Base-by-base conservation (phyloP, 2,113 vertebrate species). In the Hyla sarda region DNA sequence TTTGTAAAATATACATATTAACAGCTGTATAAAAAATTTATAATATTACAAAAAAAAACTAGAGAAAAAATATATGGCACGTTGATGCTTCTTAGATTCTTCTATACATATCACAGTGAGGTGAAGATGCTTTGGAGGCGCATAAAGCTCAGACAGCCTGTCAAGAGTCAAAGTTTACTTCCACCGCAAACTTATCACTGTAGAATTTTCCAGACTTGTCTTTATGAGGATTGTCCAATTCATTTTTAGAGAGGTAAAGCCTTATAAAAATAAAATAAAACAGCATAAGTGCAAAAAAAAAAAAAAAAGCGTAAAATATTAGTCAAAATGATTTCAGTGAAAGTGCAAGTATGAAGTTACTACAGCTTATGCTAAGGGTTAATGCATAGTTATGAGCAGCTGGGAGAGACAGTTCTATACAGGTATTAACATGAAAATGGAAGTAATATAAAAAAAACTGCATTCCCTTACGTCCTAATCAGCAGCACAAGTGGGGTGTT, bases 181-280 rank as follows among this genome's bases (percentile, higher is more conserved):
- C 96, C 69, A 99, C 92, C 54, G 95, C 97, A 94, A 99, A 99
- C 1, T 93, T 90, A 83, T 96, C 94, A 65, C 91, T 93, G 89
- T 98, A 99, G 89, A 97, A 88, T 82, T 95, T 93, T 96, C 97
- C 98, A 10, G 92, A 95, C 92, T 96, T 98, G 37, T 91, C 87
- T 86, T 99, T 99, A 92, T 99, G 96, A 41, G 95, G 96, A 90
- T 99, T 99, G 90, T 99, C 98, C 88, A 99, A 82, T 89, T 99
- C 95, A 11, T 96, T 96, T 88, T 97, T 96, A 69, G 94, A 83
- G 88, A 99, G 91, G 86, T 95, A 95, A 54, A 99, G 93, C 88
- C 98, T 99, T 91, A 83, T 88, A 91, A 89, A 90, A 82, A 90
- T 79, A 67, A 10, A 3, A 82, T 77, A 19, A 11, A 79, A 17